Base-by-base conservation (phyloP, 2,113 vertebrate species). In the Megaleporinus macrocephalus region DNA sequence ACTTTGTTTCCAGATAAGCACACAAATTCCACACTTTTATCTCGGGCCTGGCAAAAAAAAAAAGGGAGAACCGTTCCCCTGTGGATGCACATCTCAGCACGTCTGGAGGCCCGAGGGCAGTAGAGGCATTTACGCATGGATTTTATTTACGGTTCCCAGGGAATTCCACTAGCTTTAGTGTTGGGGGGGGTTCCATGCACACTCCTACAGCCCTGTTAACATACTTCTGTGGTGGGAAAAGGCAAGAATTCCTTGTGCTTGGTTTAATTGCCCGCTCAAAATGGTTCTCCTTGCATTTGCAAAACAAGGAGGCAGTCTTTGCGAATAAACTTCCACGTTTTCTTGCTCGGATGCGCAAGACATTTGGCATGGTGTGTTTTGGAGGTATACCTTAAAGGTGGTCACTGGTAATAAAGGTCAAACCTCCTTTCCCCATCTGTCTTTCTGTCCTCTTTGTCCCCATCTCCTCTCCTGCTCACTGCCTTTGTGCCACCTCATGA, bases 141-240 rank as follows among this genome's bases (percentile, higher is more conserved):
- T 89, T 75, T 76, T 88, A 87, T 92, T 92, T 94, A 89, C 90
- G 89, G 90, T 93, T 95, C 93, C 85, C 93, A 95, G 88, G 88
- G 90, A 89, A 88, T 82, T 68, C 4, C 44, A 44, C 88, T 80
- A 53, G 86, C 27, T 66, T 76, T 62, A 81, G 80, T 83, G 86
- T n/a, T 57, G 86, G 81, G 44, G 76, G 72, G 57, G 89, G 69
- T 22, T 49, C 47, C 47, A 49, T 49, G 85, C 82, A 84, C 79
- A 86, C 81, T 76, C 82, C 81, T 84, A 86, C 72, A 77, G 83
- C 78, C 78, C 89, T 91, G 90, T 83, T 94, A 83, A 88, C 83
- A 92, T 92, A 89, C 75, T 75, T 14, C 79, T 79, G 78, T 86
- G 87, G 76, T 79, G 85, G 85, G 83, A 88, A 89, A 87, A 57